These are phyloP conservation scores for Zaprionus ornatus DNA, from an alignment of 1,140 invertebrate genomes.

Conservation along the genomic window DNA sequence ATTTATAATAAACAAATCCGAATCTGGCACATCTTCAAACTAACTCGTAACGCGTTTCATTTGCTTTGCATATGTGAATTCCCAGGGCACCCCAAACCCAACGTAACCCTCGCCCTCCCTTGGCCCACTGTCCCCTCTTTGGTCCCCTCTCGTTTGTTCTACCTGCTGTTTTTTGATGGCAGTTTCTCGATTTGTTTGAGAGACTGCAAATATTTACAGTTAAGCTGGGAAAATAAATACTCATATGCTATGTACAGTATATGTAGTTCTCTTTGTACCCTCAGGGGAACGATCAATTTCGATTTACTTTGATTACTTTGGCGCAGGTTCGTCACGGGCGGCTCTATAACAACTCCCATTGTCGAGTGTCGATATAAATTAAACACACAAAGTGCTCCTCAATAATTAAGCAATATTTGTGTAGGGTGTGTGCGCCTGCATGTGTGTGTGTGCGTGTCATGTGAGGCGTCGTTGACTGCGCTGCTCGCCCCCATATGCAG, in stretches of 20 bases:
- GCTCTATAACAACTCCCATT: constrained; percentile 10
- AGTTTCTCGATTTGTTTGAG: constrained; percentile 29
- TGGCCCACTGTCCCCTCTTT: not conserved
- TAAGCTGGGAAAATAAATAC: constrained; percentile 22
- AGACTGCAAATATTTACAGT: constrained; percentile 57
- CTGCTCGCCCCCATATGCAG: constrained; percentile 15
- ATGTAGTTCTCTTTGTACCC: constrained; percentile 16
- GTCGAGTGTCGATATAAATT: constrained; percentile 44
- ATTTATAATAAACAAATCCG: constrained; percentile 23
- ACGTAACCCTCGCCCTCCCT: not conserved
- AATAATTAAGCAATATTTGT: constrained; percentile 66
- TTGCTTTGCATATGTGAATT: constrained; percentile 23
- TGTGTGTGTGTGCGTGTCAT: constrained; percentile 7
- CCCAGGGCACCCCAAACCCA: not conserved
- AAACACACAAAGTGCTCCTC: constrained; percentile 29
- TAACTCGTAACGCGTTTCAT: not conserved
- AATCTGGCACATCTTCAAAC: constrained; percentile 29
- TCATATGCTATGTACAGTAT: constrained; percentile 7
- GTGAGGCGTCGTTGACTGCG: not conserved
- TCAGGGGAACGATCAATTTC: constrained; percentile 57
- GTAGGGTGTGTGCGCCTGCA: constrained; percentile 1
- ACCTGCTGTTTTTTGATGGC: constrained; percentile 17
- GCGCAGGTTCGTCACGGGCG: constrained; percentile 42
- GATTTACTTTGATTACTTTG: constrained; percentile 68
- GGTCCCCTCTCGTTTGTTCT: not conserved